Evolutionary conservation across 2,888 invertebrate species (phyloP), one percentile per base, ranked within the genome.

Genomic region (Luperina testacea): DNA sequence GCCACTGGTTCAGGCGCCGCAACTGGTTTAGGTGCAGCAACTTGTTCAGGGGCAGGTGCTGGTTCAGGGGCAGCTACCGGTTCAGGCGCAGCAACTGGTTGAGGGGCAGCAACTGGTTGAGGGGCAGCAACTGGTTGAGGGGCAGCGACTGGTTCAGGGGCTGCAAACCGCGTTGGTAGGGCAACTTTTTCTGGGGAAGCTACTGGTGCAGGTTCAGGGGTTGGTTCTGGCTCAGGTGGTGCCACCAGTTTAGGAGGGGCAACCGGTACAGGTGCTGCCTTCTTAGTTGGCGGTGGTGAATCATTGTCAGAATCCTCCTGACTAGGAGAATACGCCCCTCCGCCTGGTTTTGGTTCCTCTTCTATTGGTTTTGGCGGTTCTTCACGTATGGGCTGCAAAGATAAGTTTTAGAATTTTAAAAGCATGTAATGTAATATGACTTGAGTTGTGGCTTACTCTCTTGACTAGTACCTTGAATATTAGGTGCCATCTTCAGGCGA

Each of bases 351-450:
- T 0, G 85, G 72, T 27, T 94, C 94, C 73, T 95, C 94, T 48
- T 84, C 87, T 67, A 95, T 95, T 0, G 92, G 89, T 74, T 95
- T 95, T 0, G 94, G 94, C 17, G 93, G 92, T 32, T 95, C 95
- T 72, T 95, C 92, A 38, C 92, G 93, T 48, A 90, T 64, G 8
- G 88, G 77, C 93, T 94, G 57, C 11, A 71, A 65, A 53, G 8
- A 53, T 24, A 64, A 72, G 11, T 20, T 75, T 42, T 9, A 17
- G 11, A 11, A 5, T 79, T 63, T 38, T 32, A 32, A 20, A 77
- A 9, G 3, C 0, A 57, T 57, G 15, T 32, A 20, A 65, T 27
- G 27, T 42, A n/a, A 48, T 48, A 48, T 27, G 15, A 27, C n/a
- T n/a, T 20, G 24, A 42, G 45, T 45, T 45, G 9, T 38, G 15